These are phyloP conservation scores for Hypomesus transpacificus DNA, from an alignment of 2,113 vertebrate species.

Conservation along the genomic window DNA sequence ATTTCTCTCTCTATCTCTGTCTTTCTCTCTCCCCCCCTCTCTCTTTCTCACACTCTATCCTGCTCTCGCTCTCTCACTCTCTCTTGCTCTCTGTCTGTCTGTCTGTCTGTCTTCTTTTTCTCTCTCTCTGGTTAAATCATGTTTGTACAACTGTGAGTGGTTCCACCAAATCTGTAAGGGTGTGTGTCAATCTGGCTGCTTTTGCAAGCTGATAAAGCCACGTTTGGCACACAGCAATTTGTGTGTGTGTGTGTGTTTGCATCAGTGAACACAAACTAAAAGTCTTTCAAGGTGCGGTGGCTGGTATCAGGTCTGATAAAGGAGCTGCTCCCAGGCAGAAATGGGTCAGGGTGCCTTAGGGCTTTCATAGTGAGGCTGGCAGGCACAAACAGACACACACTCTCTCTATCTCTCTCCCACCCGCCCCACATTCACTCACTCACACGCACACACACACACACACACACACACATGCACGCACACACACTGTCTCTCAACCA, in stretches of 20 bases:
- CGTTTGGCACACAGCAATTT: slow-evolving; percentile 13
- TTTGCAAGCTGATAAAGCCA: too few species aligned
- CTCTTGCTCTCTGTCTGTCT: slow-evolving; percentile 16
- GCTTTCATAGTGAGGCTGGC: slow-evolving; percentile 37
- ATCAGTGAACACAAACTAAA: slow-evolving; percentile 37
- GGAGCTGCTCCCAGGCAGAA: slow-evolving; percentile 57
- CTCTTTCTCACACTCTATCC: background rate
- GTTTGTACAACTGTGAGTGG: slow-evolving; percentile 56
- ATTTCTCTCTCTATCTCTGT: slow-evolving; percentile 39
- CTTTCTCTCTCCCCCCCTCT: too few species aligned
- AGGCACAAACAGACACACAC: slow-evolving; percentile 4
- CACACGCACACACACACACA: slow-evolving; percentile 4
- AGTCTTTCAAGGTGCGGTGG: slow-evolving; percentile 51
- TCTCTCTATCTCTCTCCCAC: background rate
- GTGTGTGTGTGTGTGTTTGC: slow-evolving; percentile 28
- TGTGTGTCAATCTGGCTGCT: slow-evolving; percentile 37
- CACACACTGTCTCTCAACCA: background rate
- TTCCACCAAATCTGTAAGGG: slow-evolving; percentile 13
- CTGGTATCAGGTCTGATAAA: slow-evolving; percentile 58
- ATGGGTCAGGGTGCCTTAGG: slow-evolving; percentile 59
- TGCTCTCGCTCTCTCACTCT: too few species aligned
- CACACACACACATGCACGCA: slow-evolving; percentile 7
- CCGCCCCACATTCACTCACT: background rate
- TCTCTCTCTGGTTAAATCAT: slow-evolving; percentile 56
- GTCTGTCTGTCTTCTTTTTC: background rate